phyloP scores from a whole-genome alignment of 2,888 invertebrate species.

The Drosophila anomelani region DNA sequence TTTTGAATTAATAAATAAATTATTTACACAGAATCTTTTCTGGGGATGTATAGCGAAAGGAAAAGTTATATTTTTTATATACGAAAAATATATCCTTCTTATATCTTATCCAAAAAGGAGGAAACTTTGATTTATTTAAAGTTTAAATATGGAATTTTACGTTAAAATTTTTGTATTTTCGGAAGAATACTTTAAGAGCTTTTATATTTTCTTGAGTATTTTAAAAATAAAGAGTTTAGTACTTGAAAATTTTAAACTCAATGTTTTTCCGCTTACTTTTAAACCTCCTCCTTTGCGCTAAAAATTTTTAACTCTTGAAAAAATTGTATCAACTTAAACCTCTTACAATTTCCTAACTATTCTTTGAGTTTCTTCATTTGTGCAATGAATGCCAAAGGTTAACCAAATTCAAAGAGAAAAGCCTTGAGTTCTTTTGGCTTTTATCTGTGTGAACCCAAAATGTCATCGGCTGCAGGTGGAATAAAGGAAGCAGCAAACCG shows the following conservation, averaged over 20 bases:
- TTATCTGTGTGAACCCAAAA: slow-evolving; percentile 36
- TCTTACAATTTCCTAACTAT: neutral
- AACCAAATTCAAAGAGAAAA: slow-evolving; percentile 36
- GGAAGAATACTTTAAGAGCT: too few species aligned
- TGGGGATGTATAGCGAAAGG: neutral
- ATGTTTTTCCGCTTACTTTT: neutral
- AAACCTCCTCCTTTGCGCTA: neutral
- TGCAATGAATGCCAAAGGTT: slow-evolving; percentile 29
- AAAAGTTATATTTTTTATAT: neutral
- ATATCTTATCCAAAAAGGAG: neutral
- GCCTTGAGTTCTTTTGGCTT: slow-evolving; percentile 37
- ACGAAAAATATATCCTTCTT: neutral
- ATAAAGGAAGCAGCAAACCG: slow-evolving; percentile 32
- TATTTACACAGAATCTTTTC: neutral
- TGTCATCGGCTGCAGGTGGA: slow-evolving; percentile 35
- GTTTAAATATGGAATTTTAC: neutral
- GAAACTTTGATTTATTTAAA: neutral
- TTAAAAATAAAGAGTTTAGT: neutral
- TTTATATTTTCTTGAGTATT: too few species aligned
- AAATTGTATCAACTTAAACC: neutral
- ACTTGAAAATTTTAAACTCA: neutral
- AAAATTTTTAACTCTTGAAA: neutral
- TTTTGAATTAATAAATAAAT: neutral
- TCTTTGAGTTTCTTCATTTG: neutral
- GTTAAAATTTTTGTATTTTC: too few species aligned